Evolutionary conservation across 2,888 invertebrate genomes (phyloP).

Genomic region (Acrobasis repandana): DNA sequence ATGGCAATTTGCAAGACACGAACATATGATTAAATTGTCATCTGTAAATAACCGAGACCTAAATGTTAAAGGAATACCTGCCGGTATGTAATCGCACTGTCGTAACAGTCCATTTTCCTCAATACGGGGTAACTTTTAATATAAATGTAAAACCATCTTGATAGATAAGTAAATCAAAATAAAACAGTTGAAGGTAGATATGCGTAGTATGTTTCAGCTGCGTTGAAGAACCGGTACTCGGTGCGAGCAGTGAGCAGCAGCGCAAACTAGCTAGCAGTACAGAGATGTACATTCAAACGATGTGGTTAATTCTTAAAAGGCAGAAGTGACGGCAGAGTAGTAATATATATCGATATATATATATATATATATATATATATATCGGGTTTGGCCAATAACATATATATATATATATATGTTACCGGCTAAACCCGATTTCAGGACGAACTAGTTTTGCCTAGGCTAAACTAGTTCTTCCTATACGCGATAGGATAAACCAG

Average conservation of each 20-base stretch:
- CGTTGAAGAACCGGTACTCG: constrained; percentile 68
- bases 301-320: too few relatives aligned
- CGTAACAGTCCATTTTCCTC: constrained; percentile 7
- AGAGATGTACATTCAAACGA: not conserved
- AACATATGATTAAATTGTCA: constrained; percentile 15
- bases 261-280: not conserved
- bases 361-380: too few relatives aligned
- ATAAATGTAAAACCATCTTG: constrained; percentile 47
- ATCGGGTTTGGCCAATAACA: too few relatives aligned
- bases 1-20: constrained; percentile 8
- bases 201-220: constrained; percentile 69
- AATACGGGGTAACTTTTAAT: constrained; percentile 29
- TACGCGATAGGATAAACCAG: too few relatives aligned
- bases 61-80: constrained; percentile 17
- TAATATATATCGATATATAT: too few relatives aligned
- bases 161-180: constrained; percentile 80
- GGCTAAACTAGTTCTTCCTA: too few relatives aligned
- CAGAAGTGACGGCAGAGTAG: too few relatives aligned
- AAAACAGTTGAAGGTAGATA: constrained; percentile 66
- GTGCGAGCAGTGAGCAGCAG: constrained; percentile 20
- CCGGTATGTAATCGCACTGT: constrained; percentile 1
- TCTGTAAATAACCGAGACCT: constrained; percentile 17
- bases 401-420: too few relatives aligned
- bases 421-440: too few relatives aligned
- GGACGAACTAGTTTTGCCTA: too few relatives aligned